Percentiles rank a stretch among this genome's conserved stretches.
phyloP scores from a whole-genome alignment of 2,888 invertebrate genomes.

The Choristoneura rosaceana region DNA sequence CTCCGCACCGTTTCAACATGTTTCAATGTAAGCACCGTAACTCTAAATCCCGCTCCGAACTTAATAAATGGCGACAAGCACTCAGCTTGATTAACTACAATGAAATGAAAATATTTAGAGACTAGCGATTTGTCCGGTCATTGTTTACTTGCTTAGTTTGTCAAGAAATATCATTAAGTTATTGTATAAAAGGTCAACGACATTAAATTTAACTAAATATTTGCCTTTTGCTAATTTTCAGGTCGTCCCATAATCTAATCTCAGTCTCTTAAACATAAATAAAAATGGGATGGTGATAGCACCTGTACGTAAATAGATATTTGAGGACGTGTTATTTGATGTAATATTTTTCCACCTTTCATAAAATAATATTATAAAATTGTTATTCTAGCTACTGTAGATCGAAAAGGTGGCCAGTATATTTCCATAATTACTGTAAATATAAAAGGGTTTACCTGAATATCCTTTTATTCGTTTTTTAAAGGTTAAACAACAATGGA shows the following conservation, averaged over 20 bases:
- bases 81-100: slow-evolving; percentile 73
- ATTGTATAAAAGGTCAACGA: background rate
- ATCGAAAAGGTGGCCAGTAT: no score
- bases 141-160: slow-evolving; percentile 12
- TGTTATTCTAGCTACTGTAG: background rate
- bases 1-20: no score
- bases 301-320: no score
- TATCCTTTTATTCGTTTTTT: background rate
- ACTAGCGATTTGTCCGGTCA: slow-evolving; percentile 24
- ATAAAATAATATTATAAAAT: background rate
- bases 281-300: no score
- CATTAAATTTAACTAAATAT: background rate
- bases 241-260: no score
- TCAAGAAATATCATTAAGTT: background rate
- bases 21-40: background rate
- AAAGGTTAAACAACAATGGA: background rate
- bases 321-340: background rate
- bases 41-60: slow-evolving; percentile 61
- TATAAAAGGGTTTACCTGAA: background rate
- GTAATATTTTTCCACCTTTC: no score
- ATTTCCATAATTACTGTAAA: background rate
- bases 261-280: no score
- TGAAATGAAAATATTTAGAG: slow-evolving; percentile 53
- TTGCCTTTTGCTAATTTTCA: no score
- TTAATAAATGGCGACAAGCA: slow-evolving; percentile 80